Evolutionary conservation across 2,797 vertebrate genomes (phyloP).

Genomic region (Poeciliopsis infans): DNA sequence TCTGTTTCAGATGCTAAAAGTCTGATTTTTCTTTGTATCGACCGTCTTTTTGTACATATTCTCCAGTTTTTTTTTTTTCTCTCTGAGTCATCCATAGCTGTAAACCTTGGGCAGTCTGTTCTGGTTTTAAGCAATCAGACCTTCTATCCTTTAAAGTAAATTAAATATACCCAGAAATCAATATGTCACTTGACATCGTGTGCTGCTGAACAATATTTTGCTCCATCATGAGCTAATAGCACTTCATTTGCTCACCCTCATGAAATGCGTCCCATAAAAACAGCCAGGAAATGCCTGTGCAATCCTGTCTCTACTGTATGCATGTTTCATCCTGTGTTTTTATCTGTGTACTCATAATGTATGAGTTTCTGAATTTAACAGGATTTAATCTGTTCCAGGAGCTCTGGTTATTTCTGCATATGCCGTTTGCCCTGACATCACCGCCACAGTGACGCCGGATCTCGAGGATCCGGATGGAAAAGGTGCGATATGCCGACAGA

Average conservation of each 20-base stretch:
- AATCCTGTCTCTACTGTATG: neutral
- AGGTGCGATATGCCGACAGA: slow-evolving; percentile 73
- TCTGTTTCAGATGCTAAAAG: neutral
- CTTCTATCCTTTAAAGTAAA: neutral
- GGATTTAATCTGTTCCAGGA: slow-evolving; percentile 73
- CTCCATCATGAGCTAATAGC: neutral
- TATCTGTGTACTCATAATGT: neutral
- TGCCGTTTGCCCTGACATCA: slow-evolving; percentile 91
- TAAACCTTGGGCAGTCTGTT: neutral
- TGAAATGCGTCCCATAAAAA: neutral
- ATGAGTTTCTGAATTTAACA: neutral
- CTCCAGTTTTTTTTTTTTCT: neutral
- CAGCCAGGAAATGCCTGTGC: neutral
- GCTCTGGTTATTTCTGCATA: slow-evolving; percentile 92
- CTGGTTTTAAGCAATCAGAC: neutral
- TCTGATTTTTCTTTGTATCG: neutral
- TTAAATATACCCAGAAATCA: neutral
- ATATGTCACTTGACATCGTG: neutral
- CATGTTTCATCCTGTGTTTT: neutral
- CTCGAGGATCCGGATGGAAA: slow-evolving; percentile 86
- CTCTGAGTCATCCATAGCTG: neutral
- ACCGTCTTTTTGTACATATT: neutral
- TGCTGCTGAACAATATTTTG: neutral
- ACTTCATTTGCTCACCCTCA: neutral
- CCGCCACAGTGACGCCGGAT: slow-evolving; percentile 91